phyloP scores from a whole-genome alignment of 2,888 invertebrate species.

The Melanotus villosus region DNA sequence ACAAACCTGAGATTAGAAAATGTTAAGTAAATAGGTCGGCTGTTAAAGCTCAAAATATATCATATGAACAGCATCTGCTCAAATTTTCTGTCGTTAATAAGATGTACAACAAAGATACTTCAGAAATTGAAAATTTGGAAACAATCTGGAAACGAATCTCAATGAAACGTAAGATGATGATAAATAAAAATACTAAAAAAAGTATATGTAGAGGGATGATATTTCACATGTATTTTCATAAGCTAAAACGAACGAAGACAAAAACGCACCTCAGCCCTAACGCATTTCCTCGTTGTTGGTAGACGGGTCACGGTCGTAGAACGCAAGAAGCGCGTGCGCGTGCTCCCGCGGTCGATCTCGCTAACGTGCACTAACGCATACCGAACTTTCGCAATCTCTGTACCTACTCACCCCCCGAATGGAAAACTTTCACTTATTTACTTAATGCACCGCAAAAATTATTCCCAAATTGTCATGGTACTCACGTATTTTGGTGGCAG shows the following conservation, averaged over 20 bases:
- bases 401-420: constrained; percentile 40
- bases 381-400: constrained; percentile 45
- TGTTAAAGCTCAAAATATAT: too few relatives aligned
- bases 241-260: not conserved
- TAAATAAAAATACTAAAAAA: too few relatives aligned
- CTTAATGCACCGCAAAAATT: not conserved
- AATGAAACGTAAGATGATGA: too few relatives aligned
- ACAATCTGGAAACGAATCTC: too few relatives aligned
- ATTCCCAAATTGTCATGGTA: constrained; percentile 18
- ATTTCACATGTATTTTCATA: not conserved
- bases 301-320: constrained; percentile 53
- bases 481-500: constrained; percentile 16
- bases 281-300: constrained; percentile 66
- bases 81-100: too few relatives aligned
- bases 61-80: too few relatives aligned
- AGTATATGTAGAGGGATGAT: not conserved
- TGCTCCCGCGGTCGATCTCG: constrained; percentile 46
- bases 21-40: too few relatives aligned
- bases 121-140: too few relatives aligned
- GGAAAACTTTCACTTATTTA: constrained; percentile 46
- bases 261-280: constrained; percentile 57
- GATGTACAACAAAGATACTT: too few relatives aligned
- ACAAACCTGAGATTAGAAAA: too few relatives aligned
- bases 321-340: constrained; percentile 39
- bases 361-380: constrained; percentile 46